Evolutionary conservation across 2,888 invertebrate genomes (phyloP), one percentile per base, ranked within the genome.

Genomic region (Philaethria dido): DNA sequence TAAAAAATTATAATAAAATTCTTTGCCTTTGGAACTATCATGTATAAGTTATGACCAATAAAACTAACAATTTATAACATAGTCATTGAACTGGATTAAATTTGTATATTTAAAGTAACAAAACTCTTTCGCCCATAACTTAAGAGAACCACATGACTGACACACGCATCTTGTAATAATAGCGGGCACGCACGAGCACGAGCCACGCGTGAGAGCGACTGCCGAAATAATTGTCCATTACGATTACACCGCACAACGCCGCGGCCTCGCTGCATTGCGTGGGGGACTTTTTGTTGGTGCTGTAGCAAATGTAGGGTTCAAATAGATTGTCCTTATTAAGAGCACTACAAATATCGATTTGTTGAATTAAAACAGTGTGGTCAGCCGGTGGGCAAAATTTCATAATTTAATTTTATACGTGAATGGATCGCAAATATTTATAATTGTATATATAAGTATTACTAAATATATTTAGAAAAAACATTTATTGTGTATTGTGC

Each of bases 211-310:
- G 91, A 85, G 90, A 88, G 86, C 89, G 84, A 80, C 88, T 84
- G 89, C 86, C 89, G 86, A 90, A 90, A 92, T 92, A 90, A 92
- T 92, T 89, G 89, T 89, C 89, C 91, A 92, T 91, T 88, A 90
- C 81, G 82, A 84, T 82, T 78, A 77, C 80, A 76, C 66, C 69
- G 62, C 48, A 67, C 69, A 61, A 42, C 63, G 62, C 60, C 59
- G 47, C 52, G 47, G 36, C 33, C 68, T 48, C 57, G 22, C n/a
- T 47, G 63, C 61, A 52, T 64, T 62, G 61, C 66, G 72, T 68
- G 70, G 70, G 71, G 72, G 71, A 66, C 66, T 61, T 54, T 36
- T 36, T 48, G 64, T 59, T 52, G 60, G 57, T 33, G 60, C 33
- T 60, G 60, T 60, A 60, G 60, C 60, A 60, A 60, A 60, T 60